These are phyloP conservation scores for Odobenus rosmarus DNA, from an alignment of 2,113 vertebrate species.

Conservation along the genomic window DNA sequence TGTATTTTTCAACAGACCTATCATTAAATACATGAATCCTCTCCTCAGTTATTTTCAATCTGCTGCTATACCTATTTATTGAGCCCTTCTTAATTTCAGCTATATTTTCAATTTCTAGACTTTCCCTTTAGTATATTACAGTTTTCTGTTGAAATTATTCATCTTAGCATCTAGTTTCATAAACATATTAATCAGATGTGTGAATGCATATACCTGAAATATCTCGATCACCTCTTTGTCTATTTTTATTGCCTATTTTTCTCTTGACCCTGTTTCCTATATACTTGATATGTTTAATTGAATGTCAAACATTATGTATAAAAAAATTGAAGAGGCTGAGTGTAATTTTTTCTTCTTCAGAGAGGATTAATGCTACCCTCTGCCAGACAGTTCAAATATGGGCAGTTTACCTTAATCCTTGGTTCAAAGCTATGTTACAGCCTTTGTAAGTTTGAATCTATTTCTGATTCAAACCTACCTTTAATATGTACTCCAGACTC, in stretches of 20 bases:
- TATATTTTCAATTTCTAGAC: not conserved
- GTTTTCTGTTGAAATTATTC: not conserved
- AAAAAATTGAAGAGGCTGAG: not conserved
- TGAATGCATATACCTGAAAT: not conserved
- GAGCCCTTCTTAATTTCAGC: not conserved
- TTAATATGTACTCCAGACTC: not conserved
- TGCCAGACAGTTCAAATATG: not conserved
- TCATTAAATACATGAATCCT: not conserved
- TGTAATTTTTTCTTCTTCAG: slow-evolving; percentile 16
- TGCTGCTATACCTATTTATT: not conserved
- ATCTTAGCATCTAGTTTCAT: not conserved
- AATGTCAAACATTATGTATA: not conserved
- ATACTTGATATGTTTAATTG: slow-evolving; percentile 21
- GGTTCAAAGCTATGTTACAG: not conserved
- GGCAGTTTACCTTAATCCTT: not conserved
- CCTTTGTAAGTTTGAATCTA: not conserved
- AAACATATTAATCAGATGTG: not conserved
- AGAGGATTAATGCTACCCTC: not conserved
- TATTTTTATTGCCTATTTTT: slow-evolving; percentile 37
- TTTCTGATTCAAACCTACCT: not conserved
- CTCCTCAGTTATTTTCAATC: not conserved
- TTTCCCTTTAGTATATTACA: not conserved
- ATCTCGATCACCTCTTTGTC: not conserved
- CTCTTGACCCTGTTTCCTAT: not conserved
- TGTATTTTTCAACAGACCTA: not conserved